Evolutionary conservation across 2,888 invertebrate genomes (phyloP), one percentile per base, ranked within the genome.

Genomic region (Zeuzera pyrina): DNA sequence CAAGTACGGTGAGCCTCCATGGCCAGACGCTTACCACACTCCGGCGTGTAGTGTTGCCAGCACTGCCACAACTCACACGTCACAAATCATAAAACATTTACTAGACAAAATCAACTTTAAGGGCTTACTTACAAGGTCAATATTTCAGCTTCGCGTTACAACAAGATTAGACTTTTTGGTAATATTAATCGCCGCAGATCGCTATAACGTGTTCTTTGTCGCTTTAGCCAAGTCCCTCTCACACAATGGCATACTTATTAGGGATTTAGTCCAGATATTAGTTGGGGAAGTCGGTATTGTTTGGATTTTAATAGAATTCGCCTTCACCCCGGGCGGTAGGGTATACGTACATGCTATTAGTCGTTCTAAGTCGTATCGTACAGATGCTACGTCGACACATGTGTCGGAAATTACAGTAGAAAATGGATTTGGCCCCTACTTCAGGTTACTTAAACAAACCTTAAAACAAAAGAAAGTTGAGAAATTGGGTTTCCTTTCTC

Each of bases 241-340:
- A 70, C 70, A 79, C 83, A 81, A 81, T 81, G 79, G 83, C 79
- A 79, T 81, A 83, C 83, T 83, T 83, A 83, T 83, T 81, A 83
- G 83, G 81, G 83, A 81, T 81, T 81, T 81, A 81, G 81, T 81
- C 76, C 83, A 79, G 83, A 79, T 83, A 83, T 81, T 81, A 83
- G 81, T 81, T 81, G 77, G 81, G 81, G 83, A 76, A 76, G 74
- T 63, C 54, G 70, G 70, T 58, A 79, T 83, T 81, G 83, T 83
- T 81, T 78, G 78, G 70, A 69, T 73, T 78, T 81, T 79, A 79
- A 81, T 83, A 76, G 79, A 81, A 83, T 81, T 68, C 72, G 59
- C 59, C 56, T 56, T 59, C 73, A 54, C 81, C 71, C 74, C 72
- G 61, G 72, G 74, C 65, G 73, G 77, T 65, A 65, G 65, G 66